These are phyloP conservation scores for Caenorhabditis tropicalis DNA, from an alignment of 1,140 invertebrate genomes.

Conservation along the genomic window DNA sequence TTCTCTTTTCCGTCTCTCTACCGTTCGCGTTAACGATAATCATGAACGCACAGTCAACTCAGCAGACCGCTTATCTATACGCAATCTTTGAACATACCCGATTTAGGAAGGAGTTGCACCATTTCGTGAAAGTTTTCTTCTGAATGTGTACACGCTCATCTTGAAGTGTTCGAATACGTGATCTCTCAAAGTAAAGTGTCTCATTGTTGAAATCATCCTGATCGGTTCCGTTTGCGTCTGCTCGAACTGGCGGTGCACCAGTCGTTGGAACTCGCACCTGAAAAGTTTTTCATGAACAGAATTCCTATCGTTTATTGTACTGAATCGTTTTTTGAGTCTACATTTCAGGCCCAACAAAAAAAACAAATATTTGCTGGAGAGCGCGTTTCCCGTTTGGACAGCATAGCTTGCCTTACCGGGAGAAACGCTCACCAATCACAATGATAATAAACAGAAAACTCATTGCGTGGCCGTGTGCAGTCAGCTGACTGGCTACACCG, in stretches of 20 bases:
- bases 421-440: neutral
- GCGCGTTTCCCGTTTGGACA: constrained; percentile 13
- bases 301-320: too few species aligned
- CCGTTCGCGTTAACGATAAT: neutral
- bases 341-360: neutral
- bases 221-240: constrained; percentile 35
- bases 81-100: constrained; percentile 78
- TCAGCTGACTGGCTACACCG: neutral
- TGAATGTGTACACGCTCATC: constrained; percentile 96
- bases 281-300: neutral
- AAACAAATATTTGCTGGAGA: constrained; percentile 36
- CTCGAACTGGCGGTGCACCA: constrained; percentile 27
- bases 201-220: constrained; percentile 56
- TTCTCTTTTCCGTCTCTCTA: neutral
- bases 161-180: constrained; percentile 83
- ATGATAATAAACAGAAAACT: constrained; percentile 17
- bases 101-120: constrained; percentile 97
- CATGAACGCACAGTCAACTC: neutral
- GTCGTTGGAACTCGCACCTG: constrained; percentile 4
- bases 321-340: too few species aligned
- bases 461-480: neutral
- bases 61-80: neutral
- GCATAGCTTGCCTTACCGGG: constrained; percentile 19
- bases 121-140: constrained; percentile 99
- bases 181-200: constrained; percentile 58